A percentile compares a stretch with the other conserved stretches of the same genome.
Conservation (phyloP, 2,888 invertebrate species). For the Plagodis pulveraria region DNA sequence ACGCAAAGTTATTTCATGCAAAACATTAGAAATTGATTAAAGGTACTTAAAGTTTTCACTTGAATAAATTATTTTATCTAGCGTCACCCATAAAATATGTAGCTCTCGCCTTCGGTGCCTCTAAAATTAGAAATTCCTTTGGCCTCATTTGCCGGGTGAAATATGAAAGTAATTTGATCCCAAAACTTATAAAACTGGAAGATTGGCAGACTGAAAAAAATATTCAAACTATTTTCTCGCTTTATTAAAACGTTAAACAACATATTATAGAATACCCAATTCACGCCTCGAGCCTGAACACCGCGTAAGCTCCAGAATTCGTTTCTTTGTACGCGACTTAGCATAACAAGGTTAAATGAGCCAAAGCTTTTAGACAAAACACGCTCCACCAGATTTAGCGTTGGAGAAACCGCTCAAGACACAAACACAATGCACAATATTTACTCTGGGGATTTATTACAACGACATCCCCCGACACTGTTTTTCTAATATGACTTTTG, state of each 20-base stretch:
- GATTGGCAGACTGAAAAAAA: slow-evolving; percentile 26
- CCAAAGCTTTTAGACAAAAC: slow-evolving; percentile 74
- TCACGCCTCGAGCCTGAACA: slow-evolving; percentile 36
- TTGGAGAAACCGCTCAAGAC: slow-evolving; percentile 49
- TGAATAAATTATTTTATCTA: slow-evolving; percentile 52
- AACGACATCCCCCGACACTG: slow-evolving; percentile 21
- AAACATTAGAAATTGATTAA: slow-evolving; percentile 49
- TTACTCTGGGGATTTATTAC: slow-evolving; percentile 50
- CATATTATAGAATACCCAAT: slow-evolving; percentile 15
- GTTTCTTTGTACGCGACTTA: slow-evolving; percentile 63
- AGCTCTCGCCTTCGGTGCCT: slow-evolving; percentile 38
- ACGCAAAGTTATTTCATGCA: slow-evolving; percentile 40
- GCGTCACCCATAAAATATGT: slow-evolving; percentile 43
- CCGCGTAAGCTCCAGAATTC: slow-evolving; percentile 50
- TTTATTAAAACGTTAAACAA: slow-evolving; percentile 14
- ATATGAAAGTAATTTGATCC: slow-evolving; percentile 35
- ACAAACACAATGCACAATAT: slow-evolving; percentile 58
- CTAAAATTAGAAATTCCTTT: slow-evolving; percentile 41
- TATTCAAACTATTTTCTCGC: slow-evolving; percentile 28
- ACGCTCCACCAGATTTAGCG: slow-evolving; percentile 61
- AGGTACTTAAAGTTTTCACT: slow-evolving; percentile 45
- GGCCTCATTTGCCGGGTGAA: slow-evolving; percentile 34
- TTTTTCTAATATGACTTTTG: slow-evolving; percentile 26
- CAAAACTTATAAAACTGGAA: slow-evolving; percentile 23
- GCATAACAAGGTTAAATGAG: slow-evolving; percentile 65